Base-by-base conservation (phyloP, 2,888 invertebrate species). In the Diarsia brunnea region DNA sequence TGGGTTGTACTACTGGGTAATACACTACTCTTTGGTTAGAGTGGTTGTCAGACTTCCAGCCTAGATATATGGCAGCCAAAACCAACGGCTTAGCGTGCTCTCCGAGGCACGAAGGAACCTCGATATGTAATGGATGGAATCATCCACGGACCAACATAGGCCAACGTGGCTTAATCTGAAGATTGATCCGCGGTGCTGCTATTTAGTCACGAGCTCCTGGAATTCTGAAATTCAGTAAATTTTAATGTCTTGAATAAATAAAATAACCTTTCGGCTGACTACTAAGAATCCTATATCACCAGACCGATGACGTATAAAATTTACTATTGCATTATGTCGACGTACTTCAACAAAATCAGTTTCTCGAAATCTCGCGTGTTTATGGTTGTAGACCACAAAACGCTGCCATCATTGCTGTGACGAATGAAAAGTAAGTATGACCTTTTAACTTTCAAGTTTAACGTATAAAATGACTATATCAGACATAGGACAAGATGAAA, bases 351-450 rank as follows among this genome's bases (percentile, higher is more conserved):
- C 79, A 79, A 66, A 84, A 86, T 87, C 82, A 84, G 85, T 87
- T 78, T 58, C 61, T 78, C 64, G 73, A 77, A 84, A 81, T 85
- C 80, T 88, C 79, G 90, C 89, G 87, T 88, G 89, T 85, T 86
- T 75, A 78, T 84, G 79, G 71, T 79, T 67, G 77, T 78, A 69
- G 38, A 70, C 71, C 80, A 78, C 66, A 82, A 79, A 82, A 79
- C 73, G 76, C 75, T 76, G 67, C 75, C 81, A 83, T 79, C 82
- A 78, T 73, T 16, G 75, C 67, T 81, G 81, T 85, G 89, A 87
- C 86, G 78, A 84, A 78, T 71, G 66, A 75, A 81, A 85, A 87
- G 79, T 79, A 74, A 61, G 78, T 83, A 84, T 88, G 89, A 89
- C 86, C 79, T 80, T 70, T 75, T 64, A 64, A 82, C 85, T 84